Conservation (phyloP, 1,140 invertebrate species). For the Drosophila azteca region DNA sequence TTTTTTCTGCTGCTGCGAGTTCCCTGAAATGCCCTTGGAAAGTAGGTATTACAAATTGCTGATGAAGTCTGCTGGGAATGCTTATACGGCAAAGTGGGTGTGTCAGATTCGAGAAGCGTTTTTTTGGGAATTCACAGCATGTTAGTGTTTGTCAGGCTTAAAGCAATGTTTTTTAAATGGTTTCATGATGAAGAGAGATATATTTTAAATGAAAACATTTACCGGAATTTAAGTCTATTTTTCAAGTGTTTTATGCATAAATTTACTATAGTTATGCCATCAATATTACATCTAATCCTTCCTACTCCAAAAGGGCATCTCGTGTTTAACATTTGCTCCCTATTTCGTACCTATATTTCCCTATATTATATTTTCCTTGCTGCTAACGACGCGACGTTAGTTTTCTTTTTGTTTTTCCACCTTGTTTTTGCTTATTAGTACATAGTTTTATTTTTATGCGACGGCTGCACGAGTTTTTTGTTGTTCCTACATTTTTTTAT, state of each 20-base stretch:
- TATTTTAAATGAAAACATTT: too few relatives aligned
- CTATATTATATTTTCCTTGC: slow-evolving; percentile 52
- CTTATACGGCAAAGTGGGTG: slow-evolving; percentile 20
- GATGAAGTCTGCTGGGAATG: slow-evolving; percentile 55
- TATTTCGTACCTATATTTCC: slow-evolving; percentile 13
- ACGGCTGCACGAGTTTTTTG: slow-evolving; percentile 59
- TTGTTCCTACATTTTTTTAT: slow-evolving; percentile 6
- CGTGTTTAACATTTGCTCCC: slow-evolving; percentile 12
- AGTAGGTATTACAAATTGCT: slow-evolving; percentile 61
- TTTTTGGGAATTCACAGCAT: slow-evolving; percentile 1
- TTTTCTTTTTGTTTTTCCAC: slow-evolving; percentile 50
- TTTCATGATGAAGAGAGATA: too few relatives aligned
- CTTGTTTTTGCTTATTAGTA: slow-evolving; percentile 73
- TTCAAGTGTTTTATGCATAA: too few relatives aligned
- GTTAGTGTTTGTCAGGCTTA: slow-evolving; percentile 2
- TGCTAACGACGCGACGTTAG: slow-evolving; percentile 62
- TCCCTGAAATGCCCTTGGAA: slow-evolving; percentile 49
- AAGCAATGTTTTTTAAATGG: not conserved
- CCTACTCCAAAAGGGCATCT: slow-evolving; percentile 18
- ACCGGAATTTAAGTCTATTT: too few relatives aligned
- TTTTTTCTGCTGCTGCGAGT: slow-evolving; percentile 22
- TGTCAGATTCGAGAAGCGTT: slow-evolving; percentile 10
- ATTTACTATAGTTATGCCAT: too few relatives aligned
- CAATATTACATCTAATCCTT: too few relatives aligned
- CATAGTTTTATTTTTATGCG: slow-evolving; percentile 73